phyloP scores from a whole-genome alignment of 1,140 invertebrate species.

The Anastrepha ludens region DNA sequence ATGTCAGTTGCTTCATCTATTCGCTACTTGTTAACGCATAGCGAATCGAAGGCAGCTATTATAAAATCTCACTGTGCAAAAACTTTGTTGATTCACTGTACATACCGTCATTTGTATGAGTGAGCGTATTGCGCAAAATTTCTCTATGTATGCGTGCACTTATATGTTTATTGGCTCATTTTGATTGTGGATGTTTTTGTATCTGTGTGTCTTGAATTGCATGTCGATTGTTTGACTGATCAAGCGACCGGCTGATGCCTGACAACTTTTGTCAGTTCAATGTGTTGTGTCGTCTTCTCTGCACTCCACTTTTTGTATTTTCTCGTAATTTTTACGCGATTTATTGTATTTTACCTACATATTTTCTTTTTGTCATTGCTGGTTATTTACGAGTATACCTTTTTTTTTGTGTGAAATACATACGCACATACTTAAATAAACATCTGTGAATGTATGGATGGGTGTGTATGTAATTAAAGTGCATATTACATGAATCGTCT shows the following conservation, averaged over 20 bases:
- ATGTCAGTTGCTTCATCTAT: too few species aligned
- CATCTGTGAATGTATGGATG: not conserved
- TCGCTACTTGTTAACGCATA: too few species aligned
- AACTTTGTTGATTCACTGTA: not conserved
- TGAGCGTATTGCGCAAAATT: not conserved
- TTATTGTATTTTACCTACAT: constrained; percentile 14
- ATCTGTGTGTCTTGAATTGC: not conserved
- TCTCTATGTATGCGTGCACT: not conserved
- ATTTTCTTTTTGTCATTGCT: not conserved
- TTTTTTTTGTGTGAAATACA: too few species aligned
- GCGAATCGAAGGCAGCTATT: too few species aligned
- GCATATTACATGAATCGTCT: not conserved
- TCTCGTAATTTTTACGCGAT: not conserved
- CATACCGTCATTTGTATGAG: not conserved
- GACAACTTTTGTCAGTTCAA: constrained; percentile 36
- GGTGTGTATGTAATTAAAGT: not conserved
- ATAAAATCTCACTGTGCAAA: too few species aligned
- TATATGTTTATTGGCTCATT: not conserved
- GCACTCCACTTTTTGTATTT: not conserved
- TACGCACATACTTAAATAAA: too few species aligned
- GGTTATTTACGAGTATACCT: constrained; percentile 23
- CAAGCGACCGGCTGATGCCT: constrained; percentile 17
- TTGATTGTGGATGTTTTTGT: not conserved
- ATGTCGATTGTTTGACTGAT: constrained; percentile 34
- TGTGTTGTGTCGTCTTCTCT: not conserved